Evolutionary conservation across 2,113 vertebrate genomes (phyloP).

Genomic region (Vidua chalybeata): DNA sequence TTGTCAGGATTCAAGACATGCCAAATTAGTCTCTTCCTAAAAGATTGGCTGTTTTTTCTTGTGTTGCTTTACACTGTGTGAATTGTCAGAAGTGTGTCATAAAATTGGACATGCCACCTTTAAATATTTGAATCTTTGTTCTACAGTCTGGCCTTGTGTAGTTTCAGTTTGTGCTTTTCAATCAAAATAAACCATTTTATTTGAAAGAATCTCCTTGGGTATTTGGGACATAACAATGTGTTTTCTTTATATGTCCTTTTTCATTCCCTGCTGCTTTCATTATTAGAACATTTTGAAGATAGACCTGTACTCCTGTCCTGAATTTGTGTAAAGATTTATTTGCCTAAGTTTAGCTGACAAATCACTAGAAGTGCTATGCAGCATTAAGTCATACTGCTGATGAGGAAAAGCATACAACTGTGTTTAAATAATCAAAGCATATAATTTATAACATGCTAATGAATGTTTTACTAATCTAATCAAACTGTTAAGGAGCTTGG

Average conservation of each 20-base stretch:
- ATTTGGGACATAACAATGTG: not conserved
- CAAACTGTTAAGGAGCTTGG: not conserved
- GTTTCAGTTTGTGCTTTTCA: not conserved
- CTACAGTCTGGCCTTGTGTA: not conserved
- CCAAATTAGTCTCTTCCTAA: not conserved
- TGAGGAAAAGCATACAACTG: not conserved
- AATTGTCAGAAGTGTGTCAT: not conserved
- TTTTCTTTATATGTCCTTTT: not conserved
- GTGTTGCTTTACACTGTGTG: not conserved
- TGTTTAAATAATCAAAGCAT: conserved; percentile 27
- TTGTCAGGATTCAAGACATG: not conserved
- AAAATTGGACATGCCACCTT: not conserved
- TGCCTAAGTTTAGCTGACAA: conserved; percentile 6
- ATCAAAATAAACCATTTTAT: not conserved
- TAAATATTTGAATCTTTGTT: not conserved
- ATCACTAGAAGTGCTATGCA: not conserved
- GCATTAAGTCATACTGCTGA: not conserved
- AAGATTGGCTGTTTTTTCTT: not conserved
- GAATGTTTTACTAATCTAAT: not conserved
- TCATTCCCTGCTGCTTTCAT: not conserved
- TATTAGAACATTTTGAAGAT: not conserved
- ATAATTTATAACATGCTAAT: not conserved
- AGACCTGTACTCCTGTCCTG: not conserved
- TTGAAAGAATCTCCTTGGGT: not conserved
- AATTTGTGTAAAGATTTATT: not conserved